phyloP scores from a whole-genome alignment of 2,113 vertebrate species.

The Tachycineta bicolor region DNA sequence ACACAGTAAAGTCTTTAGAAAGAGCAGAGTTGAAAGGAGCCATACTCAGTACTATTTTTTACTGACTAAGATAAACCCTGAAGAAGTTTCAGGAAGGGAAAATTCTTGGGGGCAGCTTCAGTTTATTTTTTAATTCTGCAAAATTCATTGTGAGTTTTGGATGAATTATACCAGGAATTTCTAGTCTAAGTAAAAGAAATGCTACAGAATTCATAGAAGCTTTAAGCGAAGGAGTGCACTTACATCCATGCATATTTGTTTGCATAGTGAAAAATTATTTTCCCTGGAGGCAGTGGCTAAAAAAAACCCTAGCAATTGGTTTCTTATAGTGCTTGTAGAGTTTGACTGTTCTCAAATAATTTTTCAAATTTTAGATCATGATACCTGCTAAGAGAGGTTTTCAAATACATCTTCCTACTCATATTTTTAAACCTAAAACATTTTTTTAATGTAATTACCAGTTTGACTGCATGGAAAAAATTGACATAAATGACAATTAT shows the following conservation, averaged over 20 bases:
- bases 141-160: background rate
- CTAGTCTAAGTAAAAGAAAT: background rate
- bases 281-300: background rate
- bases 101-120: background rate
- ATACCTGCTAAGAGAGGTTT: background rate
- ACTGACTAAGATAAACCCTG: background rate
- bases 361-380: background rate
- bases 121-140: background rate
- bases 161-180: background rate
- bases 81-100: background rate
- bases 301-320: accelerated
- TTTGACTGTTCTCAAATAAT: background rate
- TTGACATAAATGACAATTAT: background rate
- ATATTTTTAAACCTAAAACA: background rate
- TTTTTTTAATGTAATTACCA: background rate
- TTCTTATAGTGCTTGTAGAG: background rate
- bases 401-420: background rate
- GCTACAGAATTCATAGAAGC: background rate
- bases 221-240: background rate
- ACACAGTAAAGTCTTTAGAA: background rate
- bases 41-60: background rate
- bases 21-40: background rate
- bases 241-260: background rate
- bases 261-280: background rate
- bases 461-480: background rate